Base-by-base conservation (phyloP, 1,140 invertebrate genomes). In the Bombus turneri region DNA sequence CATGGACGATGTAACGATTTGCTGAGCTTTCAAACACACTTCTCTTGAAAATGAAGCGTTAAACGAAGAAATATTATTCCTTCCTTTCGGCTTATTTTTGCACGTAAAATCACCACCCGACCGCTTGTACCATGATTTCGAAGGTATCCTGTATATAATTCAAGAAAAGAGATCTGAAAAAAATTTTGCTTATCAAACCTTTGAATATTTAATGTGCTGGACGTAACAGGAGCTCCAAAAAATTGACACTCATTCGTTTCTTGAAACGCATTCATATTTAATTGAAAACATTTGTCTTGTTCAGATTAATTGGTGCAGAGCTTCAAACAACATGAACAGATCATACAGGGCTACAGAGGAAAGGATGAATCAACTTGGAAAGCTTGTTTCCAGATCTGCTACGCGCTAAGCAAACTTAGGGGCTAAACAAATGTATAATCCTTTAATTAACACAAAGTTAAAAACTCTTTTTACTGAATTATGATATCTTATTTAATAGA, bases 321-420 rank as follows among this genome's bases (percentile, higher is more conserved):
- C 79, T 75, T 89, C 68, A 25, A 75, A 81, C 18, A 28, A 75
- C 22, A 75, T 69, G 43, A 62, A n/a, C 25, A 25, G 62, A 81
- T 39, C 39, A 18, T 53, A 68, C 28, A 39, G 85, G 47, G 41
- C n/a, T 78, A 76, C 37, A 37, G 68, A 64, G 57, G 53, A 83
- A 71, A 83, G 31, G 76, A 10, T 37, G 68, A 68, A 25, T 80
- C 68, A 79, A 86, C 81, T 82, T 76, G 80, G 25, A 37, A 83
- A 86, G 41, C 47, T 76, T 68, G 73, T 76, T 82, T 71, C 22
- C 5, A 13, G 41, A 37, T 41, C 39, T 86, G 9, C 80, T 83
- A 86, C 53, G 9, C 13, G 22, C 57, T 86, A 86, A 83, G 57
- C 72, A 76, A 86, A 77, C 12, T 69, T 79, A 74, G 69, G n/a